Percentiles rank a stretch among this genome's conserved stretches.
These are phyloP conservation scores for Yponomeuta malinellus DNA, from an alignment of 2,888 invertebrate species.

Conservation along the genomic window DNA sequence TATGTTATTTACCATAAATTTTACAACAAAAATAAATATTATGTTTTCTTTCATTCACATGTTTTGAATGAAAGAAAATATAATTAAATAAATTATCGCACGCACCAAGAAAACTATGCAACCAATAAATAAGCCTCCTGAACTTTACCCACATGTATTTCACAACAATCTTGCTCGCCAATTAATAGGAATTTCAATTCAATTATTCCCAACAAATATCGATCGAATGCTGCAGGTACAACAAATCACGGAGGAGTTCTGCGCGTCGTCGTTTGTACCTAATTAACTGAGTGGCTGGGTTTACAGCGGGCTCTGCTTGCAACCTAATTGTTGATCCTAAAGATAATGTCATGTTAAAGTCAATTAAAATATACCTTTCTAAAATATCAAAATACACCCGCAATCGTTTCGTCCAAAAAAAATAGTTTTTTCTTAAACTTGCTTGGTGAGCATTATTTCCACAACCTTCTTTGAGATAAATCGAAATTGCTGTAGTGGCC, in stretches of 20 bases:
- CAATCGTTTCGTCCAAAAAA: too few species aligned
- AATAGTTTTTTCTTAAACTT: too few species aligned
- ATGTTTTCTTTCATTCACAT: too few species aligned
- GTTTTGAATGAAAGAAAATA: too few species aligned
- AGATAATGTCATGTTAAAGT: too few species aligned
- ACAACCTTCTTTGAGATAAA: too few species aligned
- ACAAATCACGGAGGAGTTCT: slow-evolving; percentile 16
- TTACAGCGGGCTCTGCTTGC: slow-evolving; percentile 19
- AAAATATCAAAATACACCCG: too few species aligned
- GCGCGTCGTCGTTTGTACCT: slow-evolving; percentile 22
- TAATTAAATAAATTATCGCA: neutral
- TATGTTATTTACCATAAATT: too few species aligned
- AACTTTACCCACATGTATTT: neutral
- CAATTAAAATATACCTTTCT: too few species aligned
- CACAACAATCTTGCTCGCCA: neutral
- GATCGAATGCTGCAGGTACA: neutral
- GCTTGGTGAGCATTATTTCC: too few species aligned
- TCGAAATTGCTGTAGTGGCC: too few species aligned
- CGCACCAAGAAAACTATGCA: neutral
- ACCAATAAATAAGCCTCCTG: neutral
- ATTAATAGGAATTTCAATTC: slow-evolving; percentile 3
- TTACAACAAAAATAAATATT: too few species aligned
- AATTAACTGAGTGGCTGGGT: slow-evolving; percentile 22
- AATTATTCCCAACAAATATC: slow-evolving; percentile 4
- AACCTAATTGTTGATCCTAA: neutral